Conservation (phyloP, 2,113 vertebrate genomes). For the Phylloscopus whistleri region DNA sequence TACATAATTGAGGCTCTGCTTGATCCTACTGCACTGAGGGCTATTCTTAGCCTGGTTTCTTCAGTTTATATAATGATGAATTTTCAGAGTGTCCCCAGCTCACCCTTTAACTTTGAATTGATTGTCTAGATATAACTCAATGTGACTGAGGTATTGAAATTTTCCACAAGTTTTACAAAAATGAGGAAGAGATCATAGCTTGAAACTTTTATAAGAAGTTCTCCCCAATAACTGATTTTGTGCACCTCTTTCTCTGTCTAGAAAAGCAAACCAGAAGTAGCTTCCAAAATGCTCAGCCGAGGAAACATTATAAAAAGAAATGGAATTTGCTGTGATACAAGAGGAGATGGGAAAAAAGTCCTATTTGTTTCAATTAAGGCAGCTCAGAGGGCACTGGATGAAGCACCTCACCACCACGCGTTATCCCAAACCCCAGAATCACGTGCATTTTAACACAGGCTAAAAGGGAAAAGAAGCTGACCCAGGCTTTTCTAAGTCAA, state of each 20-base stretch:
- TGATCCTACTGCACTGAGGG: slow-evolving; percentile 2
- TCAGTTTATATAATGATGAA: slow-evolving; percentile 39
- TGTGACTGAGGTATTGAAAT: not conserved
- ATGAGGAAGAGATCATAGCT: not conserved
- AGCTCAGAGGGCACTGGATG: not conserved
- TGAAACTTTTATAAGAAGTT: not conserved
- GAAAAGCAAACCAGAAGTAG: not conserved
- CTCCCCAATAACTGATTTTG: not conserved
- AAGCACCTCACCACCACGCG: accelerated
- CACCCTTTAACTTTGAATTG: slow-evolving; percentile 11
- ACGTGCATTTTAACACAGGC: not conserved
- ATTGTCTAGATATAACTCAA: not conserved
- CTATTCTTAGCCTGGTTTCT: slow-evolving; percentile 43
- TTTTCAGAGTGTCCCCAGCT: slow-evolving; percentile 1
- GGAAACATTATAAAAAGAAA: not conserved
- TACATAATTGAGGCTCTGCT: slow-evolving; percentile 30
- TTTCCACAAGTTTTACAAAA: not conserved
- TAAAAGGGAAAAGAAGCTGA: not conserved
- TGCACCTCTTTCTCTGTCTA: not conserved
- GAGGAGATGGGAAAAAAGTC: not conserved
- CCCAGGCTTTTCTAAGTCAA: not conserved
- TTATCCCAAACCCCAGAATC: not conserved
- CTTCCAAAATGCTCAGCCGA: not conserved
- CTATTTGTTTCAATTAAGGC: not conserved
- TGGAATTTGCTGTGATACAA: not conserved